Evolutionary conservation across 1,140 invertebrate species (phyloP).

Genomic region (Pogonus chalceus): DNA sequence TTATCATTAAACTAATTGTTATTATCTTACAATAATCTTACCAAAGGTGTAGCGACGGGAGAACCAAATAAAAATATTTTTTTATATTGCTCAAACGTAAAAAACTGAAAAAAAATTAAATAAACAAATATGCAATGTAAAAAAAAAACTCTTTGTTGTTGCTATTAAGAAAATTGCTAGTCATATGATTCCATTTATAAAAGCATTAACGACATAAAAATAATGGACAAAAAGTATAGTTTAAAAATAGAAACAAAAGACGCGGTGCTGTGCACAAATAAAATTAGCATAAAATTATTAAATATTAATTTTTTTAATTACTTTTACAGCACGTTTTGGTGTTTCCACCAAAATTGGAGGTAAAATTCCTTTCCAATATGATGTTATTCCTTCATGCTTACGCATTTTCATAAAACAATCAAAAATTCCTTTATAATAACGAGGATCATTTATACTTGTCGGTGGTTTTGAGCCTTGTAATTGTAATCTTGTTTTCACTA

Average conservation of each 20-base stretch:
- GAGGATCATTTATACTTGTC: conserved; percentile 37
- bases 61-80: conserved; percentile 68
- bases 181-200: too few species aligned
- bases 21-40: conserved; percentile 36
- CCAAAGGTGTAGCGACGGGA: conserved; percentile 58
- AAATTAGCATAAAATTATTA: too few species aligned
- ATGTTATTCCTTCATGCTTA: conserved; percentile 64
- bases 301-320: conserved; percentile 27
- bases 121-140: too few species aligned
- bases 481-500: conserved; percentile 84
- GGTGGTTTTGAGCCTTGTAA: conserved; percentile 46
- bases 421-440: conserved; percentile 63
- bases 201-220: too few species aligned
- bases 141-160: too few species aligned
- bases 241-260: too few species aligned
- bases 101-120: conserved; percentile 52
- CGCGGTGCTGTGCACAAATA: too few species aligned
- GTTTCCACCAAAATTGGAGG: conserved; percentile 91
- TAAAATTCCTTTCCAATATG: conserved; percentile 86
- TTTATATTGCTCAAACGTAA: conserved; percentile 90
- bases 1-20: conserved; percentile 11
- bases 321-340: conserved; percentile 85
- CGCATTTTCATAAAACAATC: conserved; percentile 88
- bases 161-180: too few species aligned
- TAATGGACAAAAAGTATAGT: too few species aligned